A percentile compares a stretch with the other conserved stretches of the same genome.
These are phyloP conservation scores for Portevinia maculata DNA, from an alignment of 2,888 invertebrate genomes.

Conservation along the genomic window DNA sequence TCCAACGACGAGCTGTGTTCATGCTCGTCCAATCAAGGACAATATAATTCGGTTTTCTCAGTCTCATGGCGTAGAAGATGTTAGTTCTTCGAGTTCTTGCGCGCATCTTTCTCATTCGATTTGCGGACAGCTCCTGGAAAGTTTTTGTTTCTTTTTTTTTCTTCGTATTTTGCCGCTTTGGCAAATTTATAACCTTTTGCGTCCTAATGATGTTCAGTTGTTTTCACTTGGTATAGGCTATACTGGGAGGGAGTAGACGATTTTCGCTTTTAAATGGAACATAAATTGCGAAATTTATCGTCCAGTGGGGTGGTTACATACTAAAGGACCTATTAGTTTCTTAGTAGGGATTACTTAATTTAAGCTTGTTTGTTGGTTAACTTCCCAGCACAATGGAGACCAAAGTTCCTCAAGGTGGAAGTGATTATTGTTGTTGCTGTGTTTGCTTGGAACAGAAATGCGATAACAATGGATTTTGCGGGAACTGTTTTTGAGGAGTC, in stretches of 20 bases:
- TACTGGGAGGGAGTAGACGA: slow-evolving; percentile 22
- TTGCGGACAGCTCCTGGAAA: slow-evolving; percentile 47
- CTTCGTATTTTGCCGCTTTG: background rate
- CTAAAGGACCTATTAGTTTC: slow-evolving; percentile 11
- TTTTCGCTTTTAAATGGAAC: slow-evolving; percentile 65
- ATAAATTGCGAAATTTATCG: slow-evolving; percentile 72
- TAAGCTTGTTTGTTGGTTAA: slow-evolving; percentile 44
- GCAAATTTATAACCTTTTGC: slow-evolving; percentile 36
- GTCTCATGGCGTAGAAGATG: background rate
- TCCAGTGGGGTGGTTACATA: slow-evolving; percentile 32
- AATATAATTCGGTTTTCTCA: slow-evolving; percentile 49
- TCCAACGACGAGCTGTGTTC: slow-evolving; percentile 15
- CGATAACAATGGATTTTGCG: background rate
- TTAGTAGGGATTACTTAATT: slow-evolving; percentile 61
- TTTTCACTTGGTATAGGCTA: slow-evolving; percentile 55
- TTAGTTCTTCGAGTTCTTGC: slow-evolving; percentile 20
- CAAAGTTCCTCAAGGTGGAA: background rate
- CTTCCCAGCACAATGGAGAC: background rate
- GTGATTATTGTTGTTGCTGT: background rate
- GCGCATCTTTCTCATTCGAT: slow-evolving; percentile 64
- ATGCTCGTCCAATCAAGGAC: slow-evolving; percentile 64
- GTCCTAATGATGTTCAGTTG: slow-evolving; percentile 70
- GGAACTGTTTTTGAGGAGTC: too few species aligned
- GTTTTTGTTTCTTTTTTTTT: slow-evolving; percentile 14
- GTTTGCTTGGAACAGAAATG: background rate